phyloP scores from a whole-genome alignment of 2,113 vertebrate genomes.

The Todiramphus chloris region DNA sequence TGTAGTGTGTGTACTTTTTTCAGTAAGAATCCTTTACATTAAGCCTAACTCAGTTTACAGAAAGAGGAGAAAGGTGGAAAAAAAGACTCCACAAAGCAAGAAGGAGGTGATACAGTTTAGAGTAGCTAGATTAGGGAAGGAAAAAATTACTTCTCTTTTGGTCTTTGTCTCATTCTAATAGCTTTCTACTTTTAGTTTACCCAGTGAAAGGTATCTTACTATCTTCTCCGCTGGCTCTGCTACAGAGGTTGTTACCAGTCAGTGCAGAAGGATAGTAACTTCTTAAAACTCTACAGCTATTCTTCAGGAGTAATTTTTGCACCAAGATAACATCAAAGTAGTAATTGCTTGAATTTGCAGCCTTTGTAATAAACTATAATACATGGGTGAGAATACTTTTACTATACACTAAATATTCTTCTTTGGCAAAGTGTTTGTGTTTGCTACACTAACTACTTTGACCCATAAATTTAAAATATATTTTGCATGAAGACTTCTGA shows the following conservation, averaged over 20 bases:
- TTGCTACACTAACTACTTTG: background rate
- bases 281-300: background rate
- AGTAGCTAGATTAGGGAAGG: background rate
- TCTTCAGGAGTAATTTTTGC: background rate
- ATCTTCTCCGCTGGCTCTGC: background rate
- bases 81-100: background rate
- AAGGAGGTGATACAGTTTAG: background rate
- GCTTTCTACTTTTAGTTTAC: background rate
- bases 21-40: background rate
- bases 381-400: background rate
- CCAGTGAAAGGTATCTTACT: background rate
- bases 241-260: background rate
- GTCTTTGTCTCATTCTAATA: background rate
- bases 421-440: background rate
- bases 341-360: background rate
- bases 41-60: background rate
- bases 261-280: background rate
- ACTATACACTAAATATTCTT: background rate
- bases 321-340: background rate
- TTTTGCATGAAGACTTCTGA: background rate
- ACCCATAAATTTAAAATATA: background rate
- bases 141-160: background rate
- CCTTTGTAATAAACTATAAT: background rate
- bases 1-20: background rate
- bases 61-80: background rate